These are phyloP conservation scores for Dasypus novemcinctus DNA, from an alignment of 2,113 vertebrate species.

Conservation along the genomic window DNA sequence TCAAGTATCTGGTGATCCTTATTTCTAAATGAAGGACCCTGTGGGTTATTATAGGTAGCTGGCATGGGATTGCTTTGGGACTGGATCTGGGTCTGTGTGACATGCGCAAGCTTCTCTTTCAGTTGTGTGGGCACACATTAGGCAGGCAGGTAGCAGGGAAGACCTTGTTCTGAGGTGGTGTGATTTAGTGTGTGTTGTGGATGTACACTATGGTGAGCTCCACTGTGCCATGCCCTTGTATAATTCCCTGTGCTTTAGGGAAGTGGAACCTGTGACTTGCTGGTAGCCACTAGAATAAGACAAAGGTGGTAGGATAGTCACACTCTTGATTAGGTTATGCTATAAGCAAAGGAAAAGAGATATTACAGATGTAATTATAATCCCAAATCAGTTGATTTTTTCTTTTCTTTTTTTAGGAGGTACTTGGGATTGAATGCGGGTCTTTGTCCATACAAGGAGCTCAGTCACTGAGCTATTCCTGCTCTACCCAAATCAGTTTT, in stretches of 20 bases:
- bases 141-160: neutral
- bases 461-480: too few relatives aligned
- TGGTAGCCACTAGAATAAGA: neutral
- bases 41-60: neutral
- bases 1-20: neutral
- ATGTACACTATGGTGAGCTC: neutral
- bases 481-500: neutral
- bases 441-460: too few relatives aligned
- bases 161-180: neutral
- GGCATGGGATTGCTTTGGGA: neutral
- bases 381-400: neutral
- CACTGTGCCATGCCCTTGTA: neutral
- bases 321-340: neutral
- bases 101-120: neutral
- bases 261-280: neutral
- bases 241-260: neutral
- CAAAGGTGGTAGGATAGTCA: neutral
- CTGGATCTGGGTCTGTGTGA: neutral
- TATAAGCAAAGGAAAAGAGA: neutral
- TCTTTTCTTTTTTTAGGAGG: too few relatives aligned
- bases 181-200: neutral
- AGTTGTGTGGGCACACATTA: neutral
- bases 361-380: neutral
- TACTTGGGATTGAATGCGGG: too few relatives aligned
- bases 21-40: neutral